These are phyloP conservation scores for Uria aalge DNA, from an alignment of 2,113 vertebrate species.

Conservation along the genomic window DNA sequence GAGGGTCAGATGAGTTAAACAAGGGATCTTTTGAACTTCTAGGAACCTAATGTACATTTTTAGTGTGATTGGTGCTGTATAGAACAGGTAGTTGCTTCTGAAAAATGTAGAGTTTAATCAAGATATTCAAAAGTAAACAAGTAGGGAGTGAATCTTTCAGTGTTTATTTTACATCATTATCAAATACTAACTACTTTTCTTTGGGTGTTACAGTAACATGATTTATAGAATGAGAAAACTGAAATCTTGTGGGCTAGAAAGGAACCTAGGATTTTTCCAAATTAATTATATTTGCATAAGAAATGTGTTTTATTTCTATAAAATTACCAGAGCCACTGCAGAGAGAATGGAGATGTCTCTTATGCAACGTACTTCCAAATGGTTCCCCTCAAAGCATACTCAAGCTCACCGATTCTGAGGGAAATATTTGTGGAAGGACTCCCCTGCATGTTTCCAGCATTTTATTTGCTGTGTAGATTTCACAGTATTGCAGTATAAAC, in stretches of 20 bases:
- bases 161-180: slow-evolving; percentile 8
- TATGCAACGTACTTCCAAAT: not conserved
- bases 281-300: not conserved
- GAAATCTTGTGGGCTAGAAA: not conserved
- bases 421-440: not conserved
- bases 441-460: not conserved
- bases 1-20: not conserved
- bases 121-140: not conserved
- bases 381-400: not conserved
- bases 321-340: not conserved
- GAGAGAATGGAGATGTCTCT: not conserved
- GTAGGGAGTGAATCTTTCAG: not conserved
- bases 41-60: not conserved
- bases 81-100: not conserved
- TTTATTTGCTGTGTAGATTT: not conserved
- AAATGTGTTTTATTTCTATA: not conserved
- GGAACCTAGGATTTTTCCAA: not conserved
- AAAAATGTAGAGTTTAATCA: not conserved
- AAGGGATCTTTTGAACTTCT: not conserved
- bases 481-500: not conserved
- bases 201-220: not conserved
- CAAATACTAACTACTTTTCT: not conserved
- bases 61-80: not conserved
- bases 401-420: not conserved
- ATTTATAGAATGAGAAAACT: not conserved